Conservation (phyloP, 2,797 vertebrate genomes). For the Smutsia gigantea region DNA sequence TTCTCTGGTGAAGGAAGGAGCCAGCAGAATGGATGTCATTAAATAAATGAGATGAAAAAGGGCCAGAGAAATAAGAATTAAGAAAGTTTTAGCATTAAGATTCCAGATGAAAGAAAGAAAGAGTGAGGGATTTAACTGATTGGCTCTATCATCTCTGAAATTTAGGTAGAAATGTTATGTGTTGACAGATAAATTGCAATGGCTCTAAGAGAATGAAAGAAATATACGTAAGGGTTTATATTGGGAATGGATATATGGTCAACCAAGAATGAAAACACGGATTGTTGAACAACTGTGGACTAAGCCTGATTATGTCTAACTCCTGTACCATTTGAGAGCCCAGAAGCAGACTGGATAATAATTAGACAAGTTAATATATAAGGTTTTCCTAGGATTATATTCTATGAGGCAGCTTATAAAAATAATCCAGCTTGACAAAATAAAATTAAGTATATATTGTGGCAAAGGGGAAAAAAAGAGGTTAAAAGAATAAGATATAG, state of each 20-base stretch:
- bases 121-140: neutral
- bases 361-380: neutral
- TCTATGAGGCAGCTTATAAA: slow-evolving; percentile 1
- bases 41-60: neutral
- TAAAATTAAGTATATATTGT: neutral
- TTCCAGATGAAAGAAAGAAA: neutral
- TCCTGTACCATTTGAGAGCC: neutral
- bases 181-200: neutral
- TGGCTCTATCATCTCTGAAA: neutral
- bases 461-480: neutral
- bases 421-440: neutral
- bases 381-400: slow-evolving; percentile 19
- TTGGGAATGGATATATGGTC: neutral
- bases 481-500: neutral
- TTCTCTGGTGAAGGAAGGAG: neutral
- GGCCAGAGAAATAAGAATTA: neutral
- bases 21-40: neutral
- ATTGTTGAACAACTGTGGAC: neutral
- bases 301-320: neutral
- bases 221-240: neutral
- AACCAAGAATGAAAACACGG: neutral
- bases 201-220: neutral
- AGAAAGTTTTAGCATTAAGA: neutral
- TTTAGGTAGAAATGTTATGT: neutral
- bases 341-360: neutral